Evolutionary conservation across 1,140 invertebrate species (phyloP).

Genomic region (Eciton burchellii): DNA sequence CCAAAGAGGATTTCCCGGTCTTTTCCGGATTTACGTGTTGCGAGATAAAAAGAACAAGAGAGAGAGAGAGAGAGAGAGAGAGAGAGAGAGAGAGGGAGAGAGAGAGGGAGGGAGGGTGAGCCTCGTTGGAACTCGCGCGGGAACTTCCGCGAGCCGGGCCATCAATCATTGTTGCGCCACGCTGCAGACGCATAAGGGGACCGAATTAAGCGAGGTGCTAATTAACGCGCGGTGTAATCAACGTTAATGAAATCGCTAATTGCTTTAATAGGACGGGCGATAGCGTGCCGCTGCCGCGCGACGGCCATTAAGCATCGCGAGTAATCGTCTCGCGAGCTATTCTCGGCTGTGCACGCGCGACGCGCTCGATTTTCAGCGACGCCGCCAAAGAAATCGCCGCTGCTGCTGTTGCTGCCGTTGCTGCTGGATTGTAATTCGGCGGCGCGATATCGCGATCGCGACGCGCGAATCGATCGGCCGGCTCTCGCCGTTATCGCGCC

Average conservation of each 20-base stretch:
- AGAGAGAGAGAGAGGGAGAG: background rate
- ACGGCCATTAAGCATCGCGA: slow-evolving; percentile 11
- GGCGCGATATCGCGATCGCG: slow-evolving; percentile 14
- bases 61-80: background rate
- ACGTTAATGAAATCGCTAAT: slow-evolving; percentile 73
- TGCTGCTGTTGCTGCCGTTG: background rate
- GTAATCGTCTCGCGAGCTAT: slow-evolving; percentile 28
- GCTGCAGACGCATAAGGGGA: background rate
- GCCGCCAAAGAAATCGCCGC: slow-evolving; percentile 19
- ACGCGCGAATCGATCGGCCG: slow-evolving; percentile 42
- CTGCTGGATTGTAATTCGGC: slow-evolving; percentile 31
- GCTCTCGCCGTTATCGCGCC: slow-evolving; percentile 36
- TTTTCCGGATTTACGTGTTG: slow-evolving; percentile 49
- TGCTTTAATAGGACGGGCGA: slow-evolving; percentile 59
- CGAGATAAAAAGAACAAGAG: background rate
- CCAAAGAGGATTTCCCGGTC: slow-evolving; percentile 43
- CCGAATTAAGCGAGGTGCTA: slow-evolving; percentile 22
- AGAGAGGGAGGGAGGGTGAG: too few species aligned
- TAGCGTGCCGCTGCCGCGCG: slow-evolving; percentile 4
- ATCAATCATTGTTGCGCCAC: slow-evolving; percentile 23
- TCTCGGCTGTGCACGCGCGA: slow-evolving; percentile 19
- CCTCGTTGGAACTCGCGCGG: background rate
- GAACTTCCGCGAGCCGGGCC: slow-evolving; percentile 1
- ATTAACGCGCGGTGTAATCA: slow-evolving; percentile 70
- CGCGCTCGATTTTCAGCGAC: slow-evolving; percentile 37